A percentile compares a stretch with the other conserved stretches of the same genome.
Evolutionary conservation across 2,113 vertebrate species (phyloP).

Genomic region (Merops nubicus): DNA sequence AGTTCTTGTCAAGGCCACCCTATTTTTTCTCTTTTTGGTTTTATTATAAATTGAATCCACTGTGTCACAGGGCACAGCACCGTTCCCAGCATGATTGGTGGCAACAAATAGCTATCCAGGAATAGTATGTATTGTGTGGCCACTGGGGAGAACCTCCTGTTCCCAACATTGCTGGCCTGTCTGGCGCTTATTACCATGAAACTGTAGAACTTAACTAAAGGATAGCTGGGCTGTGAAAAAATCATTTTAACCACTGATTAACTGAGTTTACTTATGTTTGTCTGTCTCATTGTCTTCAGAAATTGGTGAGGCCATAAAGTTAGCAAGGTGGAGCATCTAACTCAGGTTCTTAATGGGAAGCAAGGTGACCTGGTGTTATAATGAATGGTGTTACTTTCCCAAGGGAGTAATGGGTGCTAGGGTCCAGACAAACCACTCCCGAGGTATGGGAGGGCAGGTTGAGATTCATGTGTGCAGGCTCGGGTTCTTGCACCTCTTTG

Average conservation of each 20-base stretch:
- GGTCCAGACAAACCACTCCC: not conserved
- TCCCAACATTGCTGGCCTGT: not conserved
- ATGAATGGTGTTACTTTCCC: not conserved
- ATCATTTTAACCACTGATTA: not conserved
- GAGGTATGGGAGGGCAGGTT: not conserved
- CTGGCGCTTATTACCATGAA: not conserved
- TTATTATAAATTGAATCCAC: not conserved
- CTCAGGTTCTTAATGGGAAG: not conserved
- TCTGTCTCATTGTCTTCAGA: not conserved
- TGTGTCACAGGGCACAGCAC: not conserved
- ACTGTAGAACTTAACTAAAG: not conserved
- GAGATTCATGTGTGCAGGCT: not conserved
- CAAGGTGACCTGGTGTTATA: not conserved
- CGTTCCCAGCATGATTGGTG: not conserved
- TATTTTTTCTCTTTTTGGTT: slow-evolving; percentile 22
- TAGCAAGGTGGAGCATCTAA: not conserved
- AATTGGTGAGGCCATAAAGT: not conserved
- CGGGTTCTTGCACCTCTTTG: not conserved
- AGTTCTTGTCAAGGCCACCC: not conserved
- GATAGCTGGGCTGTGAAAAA: not conserved
- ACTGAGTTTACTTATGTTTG: not conserved
- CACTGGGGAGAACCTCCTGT: slow-evolving; percentile 1
- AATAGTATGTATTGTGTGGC: not conserved
- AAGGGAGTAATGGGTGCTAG: not conserved
- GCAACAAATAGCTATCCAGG: not conserved